Evolutionary conservation across 2,797 vertebrate species (phyloP).

Genomic region (Percopsis omiscomaycus): DNA sequence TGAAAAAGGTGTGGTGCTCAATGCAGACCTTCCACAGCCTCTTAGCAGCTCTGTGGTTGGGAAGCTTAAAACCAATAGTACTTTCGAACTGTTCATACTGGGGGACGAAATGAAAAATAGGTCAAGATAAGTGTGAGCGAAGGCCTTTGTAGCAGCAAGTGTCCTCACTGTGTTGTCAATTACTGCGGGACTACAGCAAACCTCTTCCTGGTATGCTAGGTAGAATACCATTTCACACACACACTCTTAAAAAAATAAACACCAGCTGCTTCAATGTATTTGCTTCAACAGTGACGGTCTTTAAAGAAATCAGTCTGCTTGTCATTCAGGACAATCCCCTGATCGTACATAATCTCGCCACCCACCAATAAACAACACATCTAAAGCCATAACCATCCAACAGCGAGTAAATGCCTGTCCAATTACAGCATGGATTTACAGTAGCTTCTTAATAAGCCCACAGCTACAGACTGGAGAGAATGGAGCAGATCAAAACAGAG

Average conservation of each 20-base stretch:
- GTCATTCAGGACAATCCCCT: slow-evolving; percentile 7
- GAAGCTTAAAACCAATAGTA: slow-evolving; percentile 97
- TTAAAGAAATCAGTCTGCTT: slow-evolving; percentile 6
- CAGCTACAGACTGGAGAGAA: slow-evolving; percentile 27
- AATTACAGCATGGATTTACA: slow-evolving; percentile 18
- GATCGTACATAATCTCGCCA: slow-evolving; percentile 7
- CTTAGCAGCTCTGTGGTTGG: slow-evolving; percentile 96
- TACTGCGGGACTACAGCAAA: neutral
- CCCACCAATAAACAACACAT: neutral
- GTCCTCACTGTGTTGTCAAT: slow-evolving; percentile 10
- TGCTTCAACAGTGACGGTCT: neutral
- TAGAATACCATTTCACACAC: neutral
- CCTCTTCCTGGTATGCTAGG: neutral
- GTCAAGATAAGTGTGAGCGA: slow-evolving; percentile 2
- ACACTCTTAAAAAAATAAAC: too few relatives aligned
- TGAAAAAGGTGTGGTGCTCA: slow-evolving; percentile 98
- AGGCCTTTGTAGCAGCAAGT: neutral
- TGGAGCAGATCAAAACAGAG: slow-evolving; percentile 27
- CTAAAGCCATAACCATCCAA: neutral
- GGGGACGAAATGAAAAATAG: slow-evolving; percentile 5
- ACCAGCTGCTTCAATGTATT: neutral
- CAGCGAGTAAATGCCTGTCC: slow-evolving; percentile 4
- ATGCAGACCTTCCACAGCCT: slow-evolving; percentile 99
- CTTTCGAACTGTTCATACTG: slow-evolving; percentile 89
- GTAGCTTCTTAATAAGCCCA: neutral